Base-by-base conservation (phyloP, 2,888 invertebrate genomes). In the Chalcosyrphus nemorum region DNA sequence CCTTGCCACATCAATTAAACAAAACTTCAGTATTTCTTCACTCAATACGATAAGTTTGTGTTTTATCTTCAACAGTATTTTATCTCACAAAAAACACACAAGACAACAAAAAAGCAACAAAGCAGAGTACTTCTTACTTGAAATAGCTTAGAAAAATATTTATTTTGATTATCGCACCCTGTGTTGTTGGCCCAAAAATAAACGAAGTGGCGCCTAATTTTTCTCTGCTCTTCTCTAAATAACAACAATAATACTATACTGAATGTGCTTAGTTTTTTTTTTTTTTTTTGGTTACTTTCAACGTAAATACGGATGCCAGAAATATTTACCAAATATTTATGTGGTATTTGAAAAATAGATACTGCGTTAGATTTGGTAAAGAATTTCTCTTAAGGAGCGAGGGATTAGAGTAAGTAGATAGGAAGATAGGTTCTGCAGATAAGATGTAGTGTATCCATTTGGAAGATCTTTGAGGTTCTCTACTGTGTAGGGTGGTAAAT, bases 321-420 rank as follows among this genome's bases (percentile, higher is more conserved):
- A 77, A 77, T 70, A 77, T 77, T 77, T 70, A 77, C 77, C 70
- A 77, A 77, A 77, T 70, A 77, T 77, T 77, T 77, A 76, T 50
- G 38, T 66, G 76, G 66, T 66, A 52, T 76, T 76, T 66, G 66
- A 52, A 59, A 76, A 68, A 76, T 66, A 66, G 65, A 56, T 47
- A 75, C 29, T 70, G 43, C n/a, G 63, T 38, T 29, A 2, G 29
- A 35, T 50, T 50, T 35, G 15, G 61, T 43, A 15, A n/a, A n/a
- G n/a, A n/a, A 24, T 47, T 63, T 57, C 38, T n/a, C 21, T 21
- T 45, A 19, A 57, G 57, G 35, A 17, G 24, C 35, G 4, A 21
- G 70, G 47, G 70, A 57, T 45, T 57, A 56, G 32, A 45, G 27
- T 54, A 21, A 57, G 43, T 56, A 32, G 29, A 29, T 57, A 27